Evolutionary conservation across 1,140 invertebrate species (phyloP).

Genomic region (Eriocheir sinensis): DNA sequence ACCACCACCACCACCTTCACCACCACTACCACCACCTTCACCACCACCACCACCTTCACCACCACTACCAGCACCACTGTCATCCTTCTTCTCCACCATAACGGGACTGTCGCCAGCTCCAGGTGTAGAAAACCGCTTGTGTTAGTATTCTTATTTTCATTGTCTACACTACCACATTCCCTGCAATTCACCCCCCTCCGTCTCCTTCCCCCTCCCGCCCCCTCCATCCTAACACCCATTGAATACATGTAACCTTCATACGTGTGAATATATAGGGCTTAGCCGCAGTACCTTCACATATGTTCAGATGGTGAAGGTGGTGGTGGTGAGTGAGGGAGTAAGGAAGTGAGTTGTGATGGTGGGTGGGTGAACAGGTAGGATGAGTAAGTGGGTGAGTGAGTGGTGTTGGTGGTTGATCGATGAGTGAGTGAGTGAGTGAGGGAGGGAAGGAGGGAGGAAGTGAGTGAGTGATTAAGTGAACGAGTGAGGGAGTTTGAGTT

Average conservation of each 20-base stretch:
- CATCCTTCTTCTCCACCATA: neutral
- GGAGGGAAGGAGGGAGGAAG: conserved; percentile 29
- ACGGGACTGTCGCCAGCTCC: neutral
- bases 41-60: neutral
- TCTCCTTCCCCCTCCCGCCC: too few species aligned
- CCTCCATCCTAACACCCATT: too few species aligned
- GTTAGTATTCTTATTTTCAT: too few species aligned
- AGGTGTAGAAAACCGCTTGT: neutral
- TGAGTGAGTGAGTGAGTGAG: too few species aligned
- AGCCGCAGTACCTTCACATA: neutral
- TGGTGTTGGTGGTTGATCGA: neutral
- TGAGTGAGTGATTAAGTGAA: neutral
- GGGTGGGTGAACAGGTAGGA: neutral
- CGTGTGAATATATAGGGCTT: neutral
- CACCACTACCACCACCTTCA: neutral
- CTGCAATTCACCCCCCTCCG: too few species aligned
- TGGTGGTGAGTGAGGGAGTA: neutral
- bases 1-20: neutral
- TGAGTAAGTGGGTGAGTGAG: neutral
- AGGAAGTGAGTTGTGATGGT: neutral
- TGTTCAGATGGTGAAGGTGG: too few species aligned
- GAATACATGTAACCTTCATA: neutral
- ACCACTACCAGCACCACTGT: neutral
- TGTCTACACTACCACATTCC: too few species aligned
- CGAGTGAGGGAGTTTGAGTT: neutral